Evolutionary conservation across 1,140 invertebrate species (phyloP).

Genomic region (Drosophila tropicalis): DNA sequence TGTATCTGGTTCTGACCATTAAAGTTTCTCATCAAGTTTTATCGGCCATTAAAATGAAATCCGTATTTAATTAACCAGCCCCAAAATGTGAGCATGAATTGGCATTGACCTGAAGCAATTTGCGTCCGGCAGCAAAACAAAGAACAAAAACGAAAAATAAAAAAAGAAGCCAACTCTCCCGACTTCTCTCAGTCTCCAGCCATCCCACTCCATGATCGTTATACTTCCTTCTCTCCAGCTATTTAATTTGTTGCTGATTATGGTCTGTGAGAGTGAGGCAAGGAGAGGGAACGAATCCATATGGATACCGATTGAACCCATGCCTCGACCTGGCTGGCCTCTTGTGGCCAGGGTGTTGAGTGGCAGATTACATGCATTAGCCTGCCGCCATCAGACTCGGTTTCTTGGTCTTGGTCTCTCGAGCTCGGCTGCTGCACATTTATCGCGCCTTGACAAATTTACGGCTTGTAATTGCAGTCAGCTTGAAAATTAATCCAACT

Average conservation of each 20-base stretch:
- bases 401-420: background rate
- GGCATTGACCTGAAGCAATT: slow-evolving; percentile 50
- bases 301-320: slow-evolving; percentile 56
- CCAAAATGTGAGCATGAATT: slow-evolving; percentile 83
- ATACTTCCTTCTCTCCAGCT: slow-evolving; percentile 6
- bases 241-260: slow-evolving; percentile 75
- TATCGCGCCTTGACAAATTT: slow-evolving; percentile 81
- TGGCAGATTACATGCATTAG: slow-evolving; percentile 82
- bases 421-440: slow-evolving; percentile 50
- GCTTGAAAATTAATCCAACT: slow-evolving; percentile 66
- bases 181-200: background rate
- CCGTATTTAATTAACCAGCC: slow-evolving; percentile 81
- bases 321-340: slow-evolving; percentile 28
- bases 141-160: too few relatives aligned
- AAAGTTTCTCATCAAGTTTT: slow-evolving; percentile 83
- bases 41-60: slow-evolving; percentile 80
- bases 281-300: slow-evolving; percentile 24
- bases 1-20: slow-evolving; percentile 48
- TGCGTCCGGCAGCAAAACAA: slow-evolving; percentile 8
- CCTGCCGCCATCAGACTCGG: slow-evolving; percentile 35
- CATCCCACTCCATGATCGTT: background rate
- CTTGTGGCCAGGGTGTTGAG: slow-evolving; percentile 74
- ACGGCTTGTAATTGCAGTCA: slow-evolving; percentile 81
- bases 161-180: background rate
- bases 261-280: slow-evolving; percentile 25